These are phyloP conservation scores for Drosophila nigrodunni DNA, from an alignment of 1,140 invertebrate species.

Conservation along the genomic window DNA sequence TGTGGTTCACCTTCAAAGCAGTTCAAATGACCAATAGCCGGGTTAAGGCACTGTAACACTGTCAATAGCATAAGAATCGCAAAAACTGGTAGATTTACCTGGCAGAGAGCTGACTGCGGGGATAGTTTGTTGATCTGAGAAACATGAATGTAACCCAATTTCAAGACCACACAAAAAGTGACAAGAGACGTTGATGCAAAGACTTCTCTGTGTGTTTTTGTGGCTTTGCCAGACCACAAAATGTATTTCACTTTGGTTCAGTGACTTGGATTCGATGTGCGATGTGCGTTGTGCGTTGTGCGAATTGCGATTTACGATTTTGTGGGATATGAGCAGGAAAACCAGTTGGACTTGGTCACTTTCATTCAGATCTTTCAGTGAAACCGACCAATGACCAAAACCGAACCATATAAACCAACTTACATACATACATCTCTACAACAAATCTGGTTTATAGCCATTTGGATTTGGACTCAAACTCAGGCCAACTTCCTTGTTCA, in stretches of 20 bases:
- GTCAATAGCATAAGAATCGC: conserved; percentile 41
- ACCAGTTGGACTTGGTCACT: conserved; percentile 66
- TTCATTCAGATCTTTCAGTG: conserved; percentile 67
- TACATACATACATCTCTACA: neutral
- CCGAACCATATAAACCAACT: conserved; percentile 21
- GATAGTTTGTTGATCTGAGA: neutral
- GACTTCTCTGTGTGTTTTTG: conserved; percentile 3
- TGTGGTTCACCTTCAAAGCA: conserved; percentile 66
- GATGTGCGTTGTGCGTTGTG: neutral
- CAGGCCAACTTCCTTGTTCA: conserved; percentile 62
- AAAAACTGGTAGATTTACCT: conserved; percentile 38
- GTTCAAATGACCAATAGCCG: conserved; percentile 62
- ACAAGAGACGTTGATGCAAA: conserved; percentile 15
- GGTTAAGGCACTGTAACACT: conserved; percentile 49
- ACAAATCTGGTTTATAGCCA: conserved; percentile 63
- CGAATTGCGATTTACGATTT: neutral
- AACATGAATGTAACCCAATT: conserved; percentile 47
- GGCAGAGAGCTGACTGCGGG: neutral
- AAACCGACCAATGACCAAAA: conserved; percentile 70
- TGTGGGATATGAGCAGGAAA: conserved; percentile 22
- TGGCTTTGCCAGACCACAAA: conserved; percentile 61
- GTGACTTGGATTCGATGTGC: conserved; percentile 57
- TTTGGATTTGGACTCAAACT: conserved; percentile 24
- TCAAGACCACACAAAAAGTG: conserved; percentile 47
- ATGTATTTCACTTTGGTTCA: conserved; percentile 74